Conservation (phyloP, 30 jellyfish, hydroid and myxozoan species). For the Aurelia coerulea region DNA sequence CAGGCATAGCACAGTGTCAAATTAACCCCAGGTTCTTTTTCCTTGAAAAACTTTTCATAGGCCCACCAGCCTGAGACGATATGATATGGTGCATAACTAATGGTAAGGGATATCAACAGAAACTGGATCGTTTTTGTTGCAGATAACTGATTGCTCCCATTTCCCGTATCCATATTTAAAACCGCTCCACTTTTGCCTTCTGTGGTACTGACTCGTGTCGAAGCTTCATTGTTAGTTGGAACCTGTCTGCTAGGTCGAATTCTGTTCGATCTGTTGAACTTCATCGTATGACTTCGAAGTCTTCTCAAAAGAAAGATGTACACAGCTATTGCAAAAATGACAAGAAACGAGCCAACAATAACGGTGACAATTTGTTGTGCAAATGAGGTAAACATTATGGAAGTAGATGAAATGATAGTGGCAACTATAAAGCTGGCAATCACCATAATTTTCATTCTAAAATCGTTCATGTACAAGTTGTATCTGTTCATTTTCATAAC, state of each 20-base stretch:
- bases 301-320: too few species aligned
- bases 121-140: constrained; percentile 58
- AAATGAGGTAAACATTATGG: background rate
- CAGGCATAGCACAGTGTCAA: background rate
- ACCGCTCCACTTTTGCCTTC: too few species aligned
- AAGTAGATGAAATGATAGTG: background rate
- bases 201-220: too few species aligned
- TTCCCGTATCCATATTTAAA: too few species aligned
- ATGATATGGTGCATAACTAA: constrained; percentile 45
- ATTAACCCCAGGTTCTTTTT: background rate
- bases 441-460: constrained; percentile 38
- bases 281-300: too few species aligned
- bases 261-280: too few species aligned
- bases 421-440: constrained; percentile 11
- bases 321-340: too few species aligned
- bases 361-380: background rate
- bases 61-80: constrained; percentile 23
- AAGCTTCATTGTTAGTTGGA: too few species aligned
- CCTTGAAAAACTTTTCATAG: constrained; percentile 6
- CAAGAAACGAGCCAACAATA: background rate
- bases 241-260: too few species aligned
- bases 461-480: constrained; percentile 46
- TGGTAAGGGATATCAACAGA: constrained; percentile 21
- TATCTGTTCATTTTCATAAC: constrained; percentile 44
- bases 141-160: constrained; percentile 35